Conservation (phyloP, 2,888 invertebrate genomes). For the Lypha dubia region DNA sequence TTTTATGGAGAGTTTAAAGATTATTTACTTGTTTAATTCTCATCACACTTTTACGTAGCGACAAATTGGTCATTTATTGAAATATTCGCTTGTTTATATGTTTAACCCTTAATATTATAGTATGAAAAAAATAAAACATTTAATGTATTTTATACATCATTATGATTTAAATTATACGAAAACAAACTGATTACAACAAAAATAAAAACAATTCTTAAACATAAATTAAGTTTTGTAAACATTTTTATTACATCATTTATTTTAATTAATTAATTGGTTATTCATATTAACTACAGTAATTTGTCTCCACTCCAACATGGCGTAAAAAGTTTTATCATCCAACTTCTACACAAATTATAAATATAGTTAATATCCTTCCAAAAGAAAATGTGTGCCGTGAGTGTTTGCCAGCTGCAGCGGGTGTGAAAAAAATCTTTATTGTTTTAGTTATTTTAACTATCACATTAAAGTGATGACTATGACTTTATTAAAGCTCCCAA, state of each 20-base stretch:
- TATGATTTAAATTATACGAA: not conserved
- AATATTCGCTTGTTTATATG: too few species aligned
- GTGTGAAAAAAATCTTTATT: not conserved
- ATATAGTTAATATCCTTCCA: not conserved
- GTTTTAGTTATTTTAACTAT: slow-evolving; percentile 50
- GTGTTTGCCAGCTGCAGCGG: not conserved
- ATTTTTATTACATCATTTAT: slow-evolving; percentile 31
- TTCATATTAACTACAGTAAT: slow-evolving; percentile 49
- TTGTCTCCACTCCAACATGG: slow-evolving; percentile 31
- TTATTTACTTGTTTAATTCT: too few species aligned
- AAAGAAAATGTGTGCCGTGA: too few species aligned
- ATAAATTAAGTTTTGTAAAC: slow-evolving; percentile 8
- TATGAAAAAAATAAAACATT: too few species aligned
- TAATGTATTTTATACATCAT: too few species aligned
- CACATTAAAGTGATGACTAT: slow-evolving; percentile 50
- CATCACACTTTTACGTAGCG: too few species aligned
- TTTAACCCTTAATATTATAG: too few species aligned
- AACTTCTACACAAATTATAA: slow-evolving; percentile 50
- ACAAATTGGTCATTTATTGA: too few species aligned
- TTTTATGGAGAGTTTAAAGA: too few species aligned
- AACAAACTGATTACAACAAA: not conserved
- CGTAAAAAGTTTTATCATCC: slow-evolving; percentile 48
- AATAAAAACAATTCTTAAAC: not conserved
- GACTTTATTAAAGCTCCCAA: slow-evolving; percentile 50
- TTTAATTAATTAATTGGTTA: slow-evolving; percentile 53